These are phyloP conservation scores for Orussus abietinus DNA, from an alignment of 1,140 invertebrate genomes.

Conservation along the genomic window DNA sequence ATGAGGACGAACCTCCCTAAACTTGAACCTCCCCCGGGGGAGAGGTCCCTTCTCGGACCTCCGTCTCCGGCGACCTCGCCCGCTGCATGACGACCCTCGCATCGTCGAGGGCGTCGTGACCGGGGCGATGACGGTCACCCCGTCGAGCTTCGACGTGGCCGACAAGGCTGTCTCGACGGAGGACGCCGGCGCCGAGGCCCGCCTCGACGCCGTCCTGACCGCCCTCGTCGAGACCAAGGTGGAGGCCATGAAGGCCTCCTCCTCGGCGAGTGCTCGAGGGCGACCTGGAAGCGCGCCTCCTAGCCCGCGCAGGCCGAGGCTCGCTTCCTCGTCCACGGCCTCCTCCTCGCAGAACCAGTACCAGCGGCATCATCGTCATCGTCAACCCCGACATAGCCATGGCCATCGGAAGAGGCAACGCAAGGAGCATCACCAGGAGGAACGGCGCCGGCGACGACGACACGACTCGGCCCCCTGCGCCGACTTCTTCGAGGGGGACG, in stretches of 20 bases:
- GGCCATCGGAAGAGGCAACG: constrained; percentile 24
- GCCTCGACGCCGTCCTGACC: constrained; percentile 62
- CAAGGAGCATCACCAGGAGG: no score
- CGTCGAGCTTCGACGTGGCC: constrained; percentile 54
- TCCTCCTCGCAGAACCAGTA: constrained; percentile 43
- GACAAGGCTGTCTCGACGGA: constrained; percentile 70
- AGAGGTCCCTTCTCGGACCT: constrained; percentile 18
- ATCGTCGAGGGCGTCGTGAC: constrained; percentile 9
- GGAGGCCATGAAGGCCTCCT: constrained; percentile 45
- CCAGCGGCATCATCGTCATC: constrained; percentile 28
- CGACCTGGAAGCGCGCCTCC: constrained; percentile 41
- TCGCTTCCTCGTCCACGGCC: constrained; percentile 47
- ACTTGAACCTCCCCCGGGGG: constrained; percentile 5
- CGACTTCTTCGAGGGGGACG: constrained; percentile 34
- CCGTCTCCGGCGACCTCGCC: constrained; percentile 1
- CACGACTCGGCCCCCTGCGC: constrained; percentile 45
- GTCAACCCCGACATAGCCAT: constrained; percentile 12
- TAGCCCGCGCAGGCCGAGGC: constrained; percentile 38
- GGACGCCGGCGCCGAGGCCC: constrained; percentile 51
- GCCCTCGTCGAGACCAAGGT: constrained; percentile 64
- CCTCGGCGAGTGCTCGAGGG: constrained; percentile 19
- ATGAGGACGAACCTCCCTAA: constrained; percentile 19
- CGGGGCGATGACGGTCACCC: constrained; percentile 48
- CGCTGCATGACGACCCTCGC: constrained; percentile 15
- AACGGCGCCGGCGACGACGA: constrained; percentile 32